Conservation (phyloP, 2,797 vertebrate genomes). For the Danio kyathit region DNA sequence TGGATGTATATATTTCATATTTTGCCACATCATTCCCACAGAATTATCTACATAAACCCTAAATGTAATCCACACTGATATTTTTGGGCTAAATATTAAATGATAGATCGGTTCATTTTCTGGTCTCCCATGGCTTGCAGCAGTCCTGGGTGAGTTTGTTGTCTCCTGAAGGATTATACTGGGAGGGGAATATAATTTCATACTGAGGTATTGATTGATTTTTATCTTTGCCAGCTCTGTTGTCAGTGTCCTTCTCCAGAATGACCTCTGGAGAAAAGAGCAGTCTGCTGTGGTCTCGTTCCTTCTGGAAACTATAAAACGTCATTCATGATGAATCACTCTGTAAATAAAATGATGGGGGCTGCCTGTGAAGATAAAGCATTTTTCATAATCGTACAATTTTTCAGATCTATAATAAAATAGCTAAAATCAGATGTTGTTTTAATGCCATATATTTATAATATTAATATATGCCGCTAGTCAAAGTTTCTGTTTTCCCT, state of each 20-base stretch:
- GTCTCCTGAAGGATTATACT: constrained; percentile 44
- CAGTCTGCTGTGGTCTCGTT: not conserved
- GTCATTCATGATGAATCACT: constrained; percentile 8
- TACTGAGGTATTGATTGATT: constrained; percentile 58
- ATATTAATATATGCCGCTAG: no score
- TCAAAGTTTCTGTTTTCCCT: no score
- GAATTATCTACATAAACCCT: not conserved
- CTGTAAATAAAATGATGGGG: constrained; percentile 6
- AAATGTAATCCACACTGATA: not conserved
- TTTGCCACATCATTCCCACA: not conserved
- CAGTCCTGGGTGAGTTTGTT: constrained; percentile 26
- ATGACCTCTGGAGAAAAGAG: constrained; percentile 49
- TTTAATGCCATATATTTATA: no score
- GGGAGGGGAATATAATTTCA: constrained; percentile 50
- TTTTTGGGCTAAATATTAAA: constrained; percentile 5
- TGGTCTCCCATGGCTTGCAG: constrained; percentile 2
- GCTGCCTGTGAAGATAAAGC: constrained; percentile 9
- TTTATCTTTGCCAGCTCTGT: constrained; percentile 51
- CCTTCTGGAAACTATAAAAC: constrained; percentile 22
- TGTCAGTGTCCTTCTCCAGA: constrained; percentile 44
- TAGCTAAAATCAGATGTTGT: not conserved
- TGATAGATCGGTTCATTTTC: constrained; percentile 21
- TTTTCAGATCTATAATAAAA: constrained; percentile 2
- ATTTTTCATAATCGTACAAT: not conserved
- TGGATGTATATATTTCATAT: not conserved